phyloP scores from a whole-genome alignment of 2,113 vertebrate genomes.

The Actenoides lindsayi region DNA sequence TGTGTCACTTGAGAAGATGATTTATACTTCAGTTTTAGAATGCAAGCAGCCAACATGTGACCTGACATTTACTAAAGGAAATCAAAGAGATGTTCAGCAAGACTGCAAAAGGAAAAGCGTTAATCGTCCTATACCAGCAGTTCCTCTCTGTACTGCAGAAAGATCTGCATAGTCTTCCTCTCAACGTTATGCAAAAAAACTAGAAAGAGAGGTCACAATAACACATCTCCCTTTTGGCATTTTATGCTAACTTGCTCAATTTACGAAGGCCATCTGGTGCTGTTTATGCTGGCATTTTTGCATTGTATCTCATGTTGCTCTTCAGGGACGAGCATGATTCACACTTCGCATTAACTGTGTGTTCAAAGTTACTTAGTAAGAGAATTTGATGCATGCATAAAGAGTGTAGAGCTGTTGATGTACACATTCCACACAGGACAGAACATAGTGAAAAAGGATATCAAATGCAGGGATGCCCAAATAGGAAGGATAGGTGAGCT shows the following conservation, averaged over 20 bases:
- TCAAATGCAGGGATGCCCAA: not conserved
- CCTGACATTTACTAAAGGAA: conserved; percentile 48
- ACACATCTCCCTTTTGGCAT: not conserved
- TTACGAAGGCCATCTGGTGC: not conserved
- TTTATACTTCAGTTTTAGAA: conserved; percentile 39
- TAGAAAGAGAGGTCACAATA: not conserved
- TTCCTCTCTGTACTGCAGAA: not conserved
- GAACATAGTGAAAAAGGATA: not conserved
- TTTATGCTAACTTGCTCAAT: not conserved
- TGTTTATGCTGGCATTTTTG: not conserved
- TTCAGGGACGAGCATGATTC: not conserved
- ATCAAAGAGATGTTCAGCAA: conserved; percentile 14
- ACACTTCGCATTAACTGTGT: not conserved
- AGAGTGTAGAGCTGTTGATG: not conserved
- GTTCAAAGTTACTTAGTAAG: not conserved
- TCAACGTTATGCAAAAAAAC: not conserved
- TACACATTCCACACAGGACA: not conserved
- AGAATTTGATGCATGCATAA: not conserved
- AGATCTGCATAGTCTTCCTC: not conserved
- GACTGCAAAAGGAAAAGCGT: conserved; percentile 15
- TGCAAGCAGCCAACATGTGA: conserved; percentile 33
- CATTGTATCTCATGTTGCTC: not conserved
- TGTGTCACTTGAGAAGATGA: conserved; percentile 51
- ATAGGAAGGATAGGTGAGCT: not conserved
- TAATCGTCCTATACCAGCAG: not conserved